Conservation (phyloP, 2,888 invertebrate genomes). For the Gnatocerus cornutus region DNA sequence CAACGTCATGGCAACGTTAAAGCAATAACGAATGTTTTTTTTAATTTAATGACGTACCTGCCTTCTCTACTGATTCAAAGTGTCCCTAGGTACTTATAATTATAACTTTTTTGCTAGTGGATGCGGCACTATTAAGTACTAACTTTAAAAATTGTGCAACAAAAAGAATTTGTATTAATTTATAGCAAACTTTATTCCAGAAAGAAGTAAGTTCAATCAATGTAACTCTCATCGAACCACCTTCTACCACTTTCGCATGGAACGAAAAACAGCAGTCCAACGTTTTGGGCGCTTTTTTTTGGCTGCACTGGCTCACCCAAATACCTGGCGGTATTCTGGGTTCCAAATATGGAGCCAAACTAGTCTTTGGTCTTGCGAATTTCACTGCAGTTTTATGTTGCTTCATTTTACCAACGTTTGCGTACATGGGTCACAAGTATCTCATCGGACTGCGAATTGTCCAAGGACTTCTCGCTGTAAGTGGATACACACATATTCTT, state of each 20-base stretch:
- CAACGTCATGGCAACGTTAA: too few species aligned
- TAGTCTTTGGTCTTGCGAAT: slow-evolving; percentile 80
- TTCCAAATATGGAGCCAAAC: slow-evolving; percentile 80
- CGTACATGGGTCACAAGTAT: slow-evolving; percentile 74
- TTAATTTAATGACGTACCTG: too few species aligned
- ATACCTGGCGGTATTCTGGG: slow-evolving; percentile 83
- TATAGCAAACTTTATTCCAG: neutral
- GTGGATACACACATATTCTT: slow-evolving; percentile 57
- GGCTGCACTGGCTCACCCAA: slow-evolving; percentile 82
- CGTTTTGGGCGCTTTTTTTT: slow-evolving; percentile 81
- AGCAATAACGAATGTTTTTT: too few species aligned
- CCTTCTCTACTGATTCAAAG: too few species aligned
- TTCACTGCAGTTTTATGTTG: slow-evolving; percentile 78
- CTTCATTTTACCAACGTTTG: slow-evolving; percentile 78
- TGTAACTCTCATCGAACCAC: neutral
- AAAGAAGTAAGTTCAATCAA: neutral
- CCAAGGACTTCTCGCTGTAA: slow-evolving; percentile 82
- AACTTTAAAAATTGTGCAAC: too few species aligned
- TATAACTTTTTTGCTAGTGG: too few species aligned
- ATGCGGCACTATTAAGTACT: too few species aligned
- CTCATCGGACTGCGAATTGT: slow-evolving; percentile 77
- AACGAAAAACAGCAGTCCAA: slow-evolving; percentile 75
- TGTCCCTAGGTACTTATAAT: too few species aligned
- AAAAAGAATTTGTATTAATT: too few species aligned
- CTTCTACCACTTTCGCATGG: slow-evolving; percentile 69